Conservation (phyloP, 2,797 vertebrate genomes). For the Gadopsis marmoratus region DNA sequence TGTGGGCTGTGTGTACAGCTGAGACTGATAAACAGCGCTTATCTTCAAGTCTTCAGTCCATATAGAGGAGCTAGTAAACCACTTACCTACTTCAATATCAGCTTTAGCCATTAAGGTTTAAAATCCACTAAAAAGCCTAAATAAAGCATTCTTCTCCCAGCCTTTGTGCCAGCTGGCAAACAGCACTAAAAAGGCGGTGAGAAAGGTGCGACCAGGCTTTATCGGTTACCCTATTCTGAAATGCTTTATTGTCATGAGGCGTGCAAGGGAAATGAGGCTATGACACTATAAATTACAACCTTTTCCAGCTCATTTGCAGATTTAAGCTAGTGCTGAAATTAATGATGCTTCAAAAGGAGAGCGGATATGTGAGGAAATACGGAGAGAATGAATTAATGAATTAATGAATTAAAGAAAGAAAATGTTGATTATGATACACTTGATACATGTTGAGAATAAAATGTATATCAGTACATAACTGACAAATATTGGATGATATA, state of each 20-base stretch:
- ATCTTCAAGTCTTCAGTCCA: slow-evolving; percentile 53
- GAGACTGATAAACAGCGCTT: slow-evolving; percentile 65
- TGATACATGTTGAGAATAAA: not conserved
- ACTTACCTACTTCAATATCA: slow-evolving; percentile 55
- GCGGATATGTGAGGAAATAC: not conserved
- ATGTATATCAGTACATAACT: not conserved
- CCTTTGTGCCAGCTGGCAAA: slow-evolving; percentile 45
- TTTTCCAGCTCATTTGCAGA: slow-evolving; percentile 78
- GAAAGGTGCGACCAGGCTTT: slow-evolving; percentile 34
- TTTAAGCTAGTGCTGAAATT: slow-evolving; percentile 46
- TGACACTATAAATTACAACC: slow-evolving; percentile 43
- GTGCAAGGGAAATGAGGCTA: slow-evolving; percentile 35
- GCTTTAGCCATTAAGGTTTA: slow-evolving; percentile 66
- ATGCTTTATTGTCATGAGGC: slow-evolving; percentile 41
- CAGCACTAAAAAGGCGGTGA: slow-evolving; percentile 36
- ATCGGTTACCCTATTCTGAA: slow-evolving; percentile 50
- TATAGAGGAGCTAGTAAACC: slow-evolving; percentile 68
- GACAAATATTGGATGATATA: not conserved
- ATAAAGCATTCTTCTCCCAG: slow-evolving; percentile 41
- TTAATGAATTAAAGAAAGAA: too few species aligned
- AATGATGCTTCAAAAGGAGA: slow-evolving; percentile 37
- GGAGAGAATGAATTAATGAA: not conserved
- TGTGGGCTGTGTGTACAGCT: slow-evolving; percentile 34
- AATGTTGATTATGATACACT: too few species aligned
- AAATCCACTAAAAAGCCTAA: slow-evolving; percentile 62